phyloP scores from a whole-genome alignment of 2,797 vertebrate species.

The Phylloscopus collybita region DNA sequence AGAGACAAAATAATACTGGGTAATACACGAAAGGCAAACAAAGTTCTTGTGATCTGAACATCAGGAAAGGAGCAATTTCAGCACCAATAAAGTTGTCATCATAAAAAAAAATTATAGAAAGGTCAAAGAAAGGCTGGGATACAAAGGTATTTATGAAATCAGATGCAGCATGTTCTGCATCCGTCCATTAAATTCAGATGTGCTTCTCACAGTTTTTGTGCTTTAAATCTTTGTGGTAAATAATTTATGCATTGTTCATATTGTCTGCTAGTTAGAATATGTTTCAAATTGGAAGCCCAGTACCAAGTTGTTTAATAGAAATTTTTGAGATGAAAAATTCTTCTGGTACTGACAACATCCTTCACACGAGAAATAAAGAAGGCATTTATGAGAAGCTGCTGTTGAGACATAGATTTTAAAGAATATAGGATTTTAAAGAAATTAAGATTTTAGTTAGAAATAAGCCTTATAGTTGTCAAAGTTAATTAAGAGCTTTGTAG shows the following conservation, averaged over 20 bases:
- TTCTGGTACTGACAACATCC: neutral
- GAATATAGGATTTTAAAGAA: too few species aligned
- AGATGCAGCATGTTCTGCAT: neutral
- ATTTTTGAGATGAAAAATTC: neutral
- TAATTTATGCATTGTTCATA: neutral
- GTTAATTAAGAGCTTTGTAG: too few species aligned
- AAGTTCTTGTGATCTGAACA: constrained; percentile 12
- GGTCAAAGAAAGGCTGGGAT: neutral
- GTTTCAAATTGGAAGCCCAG: neutral
- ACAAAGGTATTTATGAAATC: neutral
- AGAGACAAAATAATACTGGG: neutral
- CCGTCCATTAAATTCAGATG: neutral
- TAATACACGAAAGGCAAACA: neutral
- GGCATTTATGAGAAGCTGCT: neutral
- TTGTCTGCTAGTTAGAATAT: neutral
- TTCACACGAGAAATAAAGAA: neutral
- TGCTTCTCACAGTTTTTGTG: neutral
- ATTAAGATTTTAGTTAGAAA: too few species aligned
- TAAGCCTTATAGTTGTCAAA: too few species aligned
- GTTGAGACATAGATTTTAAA: too few species aligned
- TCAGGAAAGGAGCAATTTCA: constrained; percentile 13
- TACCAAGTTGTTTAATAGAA: neutral
- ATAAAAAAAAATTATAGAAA: neutral
- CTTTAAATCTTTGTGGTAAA: neutral
- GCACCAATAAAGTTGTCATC: neutral